Conservation (phyloP, 2,888 invertebrate genomes). For the Barypeithes pellucidus region DNA sequence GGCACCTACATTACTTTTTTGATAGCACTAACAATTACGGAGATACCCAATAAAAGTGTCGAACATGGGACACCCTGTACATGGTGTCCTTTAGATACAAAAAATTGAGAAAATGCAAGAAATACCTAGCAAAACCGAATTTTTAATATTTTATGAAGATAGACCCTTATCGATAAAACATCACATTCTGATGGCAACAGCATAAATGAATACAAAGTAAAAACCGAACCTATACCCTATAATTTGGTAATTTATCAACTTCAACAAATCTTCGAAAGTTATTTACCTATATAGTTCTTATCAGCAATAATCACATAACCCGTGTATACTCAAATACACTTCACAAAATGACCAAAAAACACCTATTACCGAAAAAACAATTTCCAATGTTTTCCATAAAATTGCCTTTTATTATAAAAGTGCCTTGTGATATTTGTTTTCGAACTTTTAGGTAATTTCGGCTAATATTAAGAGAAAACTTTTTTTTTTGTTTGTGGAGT, state of each 20-base stretch:
- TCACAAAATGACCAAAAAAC: slow-evolving; percentile 9
- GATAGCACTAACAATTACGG: too few species aligned
- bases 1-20: too few species aligned
- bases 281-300: background rate
- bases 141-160: too few species aligned
- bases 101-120: too few species aligned
- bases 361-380: slow-evolving; percentile 12
- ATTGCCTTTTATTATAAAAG: slow-evolving; percentile 17
- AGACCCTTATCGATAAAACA: too few species aligned
- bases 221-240: too few species aligned
- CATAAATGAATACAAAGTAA: too few species aligned
- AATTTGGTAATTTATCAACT: slow-evolving; percentile 18
- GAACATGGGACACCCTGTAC: too few species aligned
- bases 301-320: slow-evolving; percentile 11
- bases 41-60: too few species aligned
- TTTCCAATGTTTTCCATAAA: background rate
- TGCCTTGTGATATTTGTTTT: slow-evolving; percentile 13
- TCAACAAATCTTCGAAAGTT: slow-evolving; percentile 2
- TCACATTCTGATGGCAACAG: too few species aligned
- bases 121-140: too few species aligned
- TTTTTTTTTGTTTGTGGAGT: background rate
- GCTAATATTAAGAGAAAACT: background rate
- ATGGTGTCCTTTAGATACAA: too few species aligned
- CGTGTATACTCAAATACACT: slow-evolving; percentile 1
- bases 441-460: background rate